phyloP scores from a whole-genome alignment of 2,797 vertebrate genomes.

The Molothrus aeneus region DNA sequence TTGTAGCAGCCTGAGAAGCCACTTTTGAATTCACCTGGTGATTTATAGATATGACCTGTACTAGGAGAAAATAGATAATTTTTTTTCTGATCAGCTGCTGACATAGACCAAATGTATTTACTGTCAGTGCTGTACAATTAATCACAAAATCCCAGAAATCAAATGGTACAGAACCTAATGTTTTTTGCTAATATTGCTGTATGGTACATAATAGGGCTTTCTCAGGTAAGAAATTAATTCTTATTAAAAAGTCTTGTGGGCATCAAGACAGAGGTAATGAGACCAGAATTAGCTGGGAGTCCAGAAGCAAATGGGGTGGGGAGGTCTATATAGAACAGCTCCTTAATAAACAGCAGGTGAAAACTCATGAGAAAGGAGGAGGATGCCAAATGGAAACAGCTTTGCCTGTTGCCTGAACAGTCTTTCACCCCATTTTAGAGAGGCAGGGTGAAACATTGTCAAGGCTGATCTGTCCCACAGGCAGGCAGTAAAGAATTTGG shows the following conservation, averaged over 20 bases:
- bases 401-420: background rate
- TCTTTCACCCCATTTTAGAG: background rate
- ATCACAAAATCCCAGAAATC: background rate
- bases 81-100: background rate
- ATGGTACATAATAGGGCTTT: background rate
- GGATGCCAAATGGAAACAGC: background rate
- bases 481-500: background rate
- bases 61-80: background rate
- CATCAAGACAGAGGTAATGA: background rate
- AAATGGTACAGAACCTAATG: background rate
- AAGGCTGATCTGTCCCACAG: background rate
- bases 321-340: background rate
- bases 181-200: background rate
- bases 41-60: background rate
- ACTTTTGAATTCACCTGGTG: background rate
- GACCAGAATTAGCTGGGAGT: background rate
- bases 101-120: background rate
- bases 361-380: background rate
- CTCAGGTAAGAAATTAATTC: background rate
- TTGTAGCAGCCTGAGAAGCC: background rate
- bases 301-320: background rate
- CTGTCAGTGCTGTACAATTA: background rate
- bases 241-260: background rate
- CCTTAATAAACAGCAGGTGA: background rate
- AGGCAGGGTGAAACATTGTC: background rate